These are phyloP conservation scores for Antechinus stuartii DNA, from an alignment of 2,113 vertebrate species.

Conservation along the genomic window DNA sequence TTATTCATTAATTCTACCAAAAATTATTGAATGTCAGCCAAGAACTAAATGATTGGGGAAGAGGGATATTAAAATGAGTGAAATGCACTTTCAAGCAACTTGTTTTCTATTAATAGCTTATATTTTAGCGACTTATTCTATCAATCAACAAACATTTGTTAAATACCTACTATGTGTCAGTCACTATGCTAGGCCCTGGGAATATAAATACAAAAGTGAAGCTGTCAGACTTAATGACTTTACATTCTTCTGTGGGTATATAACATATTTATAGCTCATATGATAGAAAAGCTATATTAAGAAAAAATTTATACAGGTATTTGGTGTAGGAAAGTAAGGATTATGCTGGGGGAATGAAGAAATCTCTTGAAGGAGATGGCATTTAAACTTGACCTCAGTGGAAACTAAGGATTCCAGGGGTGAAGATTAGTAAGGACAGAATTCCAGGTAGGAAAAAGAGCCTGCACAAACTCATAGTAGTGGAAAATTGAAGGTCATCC, in stretches of 20 bases:
- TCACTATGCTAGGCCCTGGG: neutral
- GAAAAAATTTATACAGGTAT: neutral
- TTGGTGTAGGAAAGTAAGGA: neutral
- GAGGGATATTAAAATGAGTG: neutral
- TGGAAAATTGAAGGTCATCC: neutral
- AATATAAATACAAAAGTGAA: neutral
- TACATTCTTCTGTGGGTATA: neutral
- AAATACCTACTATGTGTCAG: neutral
- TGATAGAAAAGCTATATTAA: neutral
- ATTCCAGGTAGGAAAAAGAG: neutral
- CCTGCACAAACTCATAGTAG: neutral
- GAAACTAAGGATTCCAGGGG: neutral
- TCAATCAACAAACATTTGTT: neutral
- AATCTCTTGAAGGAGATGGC: neutral
- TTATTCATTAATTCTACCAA: neutral
- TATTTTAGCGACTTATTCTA: neutral
- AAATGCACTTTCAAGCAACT: neutral
- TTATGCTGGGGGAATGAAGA: neutral
- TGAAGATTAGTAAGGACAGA: neutral
- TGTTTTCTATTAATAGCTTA: neutral
- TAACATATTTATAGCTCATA: neutral
- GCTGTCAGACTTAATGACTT: neutral
- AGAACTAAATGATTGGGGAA: neutral
- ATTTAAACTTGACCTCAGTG: neutral
- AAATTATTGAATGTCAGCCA: neutral